Evolutionary conservation across 2,113 vertebrate species (phyloP).

Genomic region (Cavia porcellus): DNA sequence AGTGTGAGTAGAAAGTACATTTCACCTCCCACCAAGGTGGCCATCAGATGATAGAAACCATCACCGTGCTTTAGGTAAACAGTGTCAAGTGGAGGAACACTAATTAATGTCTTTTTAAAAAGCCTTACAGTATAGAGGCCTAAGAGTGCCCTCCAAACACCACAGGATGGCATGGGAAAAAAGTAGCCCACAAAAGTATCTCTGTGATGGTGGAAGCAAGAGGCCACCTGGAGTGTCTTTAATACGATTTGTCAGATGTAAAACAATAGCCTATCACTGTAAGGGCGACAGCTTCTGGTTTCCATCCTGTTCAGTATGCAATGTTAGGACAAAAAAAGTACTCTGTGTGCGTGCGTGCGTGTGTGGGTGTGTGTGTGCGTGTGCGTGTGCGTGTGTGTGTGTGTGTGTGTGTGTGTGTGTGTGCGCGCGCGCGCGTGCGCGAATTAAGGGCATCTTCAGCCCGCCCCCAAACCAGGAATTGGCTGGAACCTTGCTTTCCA

Average conservation of each 20-base stretch:
- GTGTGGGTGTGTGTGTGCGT: not conserved
- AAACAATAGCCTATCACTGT: not conserved
- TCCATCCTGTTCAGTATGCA: not conserved
- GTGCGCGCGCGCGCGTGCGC: not conserved
- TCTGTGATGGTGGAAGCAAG: not conserved
- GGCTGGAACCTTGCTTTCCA: not conserved
- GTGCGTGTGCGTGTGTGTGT: not conserved
- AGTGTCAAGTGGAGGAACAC: constrained; percentile 40
- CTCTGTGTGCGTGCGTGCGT: not conserved
- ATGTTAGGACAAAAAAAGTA: not conserved
- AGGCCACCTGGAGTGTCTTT: not conserved
- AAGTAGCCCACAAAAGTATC: not conserved
- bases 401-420: not conserved
- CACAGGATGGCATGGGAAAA: not conserved
- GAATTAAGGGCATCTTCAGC: not conserved
- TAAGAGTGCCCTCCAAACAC: not conserved
- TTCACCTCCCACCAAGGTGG: constrained; percentile 71
- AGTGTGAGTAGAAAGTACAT: constrained; percentile 88
- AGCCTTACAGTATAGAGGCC: not conserved
- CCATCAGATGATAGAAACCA: constrained; percentile 25
- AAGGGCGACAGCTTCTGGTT: not conserved
- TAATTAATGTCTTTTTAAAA: not conserved
- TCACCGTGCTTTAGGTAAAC: constrained; percentile 9
- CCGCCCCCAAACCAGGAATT: constrained; percentile 12
- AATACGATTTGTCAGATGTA: not conserved